phyloP scores from a whole-genome alignment of 2,888 invertebrate species.

The Plebejus melissa region DNA sequence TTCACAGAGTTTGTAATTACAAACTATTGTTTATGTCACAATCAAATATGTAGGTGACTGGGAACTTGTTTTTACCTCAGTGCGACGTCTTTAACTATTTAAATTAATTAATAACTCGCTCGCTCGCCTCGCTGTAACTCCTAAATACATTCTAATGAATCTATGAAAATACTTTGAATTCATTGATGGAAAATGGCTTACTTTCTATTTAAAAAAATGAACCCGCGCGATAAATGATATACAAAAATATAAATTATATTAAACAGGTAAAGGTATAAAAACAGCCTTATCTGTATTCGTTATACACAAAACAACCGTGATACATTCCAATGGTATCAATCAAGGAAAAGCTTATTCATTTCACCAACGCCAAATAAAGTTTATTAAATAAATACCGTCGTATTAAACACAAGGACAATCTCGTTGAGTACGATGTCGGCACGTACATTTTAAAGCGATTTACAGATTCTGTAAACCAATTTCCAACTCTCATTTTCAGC shows the following conservation, averaged over 20 bases:
- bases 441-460: too few relatives aligned
- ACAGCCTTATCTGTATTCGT: too few relatives aligned
- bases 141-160: neutral
- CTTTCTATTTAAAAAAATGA: too few relatives aligned
- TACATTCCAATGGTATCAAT: neutral
- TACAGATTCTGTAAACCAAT: too few relatives aligned
- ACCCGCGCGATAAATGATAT: too few relatives aligned
- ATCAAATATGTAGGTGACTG: conserved; percentile 4
- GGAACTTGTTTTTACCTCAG: conserved; percentile 5
- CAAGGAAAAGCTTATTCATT: neutral
- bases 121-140: neutral
- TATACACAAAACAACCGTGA: too few relatives aligned
- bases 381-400: neutral
- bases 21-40: conserved; percentile 21
- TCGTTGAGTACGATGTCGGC: neutral
- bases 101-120: neutral
- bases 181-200: too few relatives aligned
- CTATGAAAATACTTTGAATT: too few relatives aligned
- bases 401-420: neutral
- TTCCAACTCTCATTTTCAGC: neutral
- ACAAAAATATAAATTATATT: too few relatives aligned
- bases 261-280: too few relatives aligned
- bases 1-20: conserved; percentile 21
- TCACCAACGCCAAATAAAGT: neutral
- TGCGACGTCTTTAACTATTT: neutral